Conservation (phyloP, 2,797 vertebrate genomes). For the Salmo trutta region DNA sequence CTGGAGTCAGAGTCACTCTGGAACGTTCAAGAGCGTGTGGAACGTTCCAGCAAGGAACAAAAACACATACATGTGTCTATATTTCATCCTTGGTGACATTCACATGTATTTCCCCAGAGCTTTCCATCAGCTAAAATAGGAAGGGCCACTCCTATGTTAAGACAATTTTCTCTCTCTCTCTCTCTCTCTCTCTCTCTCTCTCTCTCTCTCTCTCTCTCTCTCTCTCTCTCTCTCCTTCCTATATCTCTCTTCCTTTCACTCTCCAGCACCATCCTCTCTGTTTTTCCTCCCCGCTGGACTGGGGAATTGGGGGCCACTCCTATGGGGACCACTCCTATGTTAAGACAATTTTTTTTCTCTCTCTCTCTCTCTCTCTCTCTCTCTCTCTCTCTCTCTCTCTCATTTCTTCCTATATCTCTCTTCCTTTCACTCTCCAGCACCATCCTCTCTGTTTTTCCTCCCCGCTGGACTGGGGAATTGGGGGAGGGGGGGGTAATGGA, state of each 20-base stretch:
- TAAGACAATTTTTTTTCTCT: too few relatives aligned
- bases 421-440: background rate
- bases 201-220: too few relatives aligned
- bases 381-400: conserved; percentile 1
- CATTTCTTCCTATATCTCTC: background rate
- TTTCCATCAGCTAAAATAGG: conserved; percentile 3
- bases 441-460: background rate
- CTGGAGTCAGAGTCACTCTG: conserved; percentile 28
- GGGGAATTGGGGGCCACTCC: conserved; percentile 6
- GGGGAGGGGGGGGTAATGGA: background rate
- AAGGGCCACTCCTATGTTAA: background rate
- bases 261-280: background rate
- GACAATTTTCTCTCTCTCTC: conserved; percentile 5
- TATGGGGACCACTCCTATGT: too few relatives aligned
- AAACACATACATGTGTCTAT: conserved; percentile 38
- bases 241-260: background rate
- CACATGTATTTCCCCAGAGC: conserved; percentile 22
- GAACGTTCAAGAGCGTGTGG: conserved; percentile 27
- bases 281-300: conserved; percentile 22
- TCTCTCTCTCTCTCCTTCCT: too few relatives aligned
- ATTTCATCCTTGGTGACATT: conserved; percentile 45
- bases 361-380: background rate
- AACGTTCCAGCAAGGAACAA: background rate
- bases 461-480: conserved; percentile 21
- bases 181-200: too few relatives aligned